A percentile compares a stretch with the other conserved stretches of the same genome.
Conservation (phyloP, 1,140 invertebrate genomes). For the Magallana ariakensis region DNA sequence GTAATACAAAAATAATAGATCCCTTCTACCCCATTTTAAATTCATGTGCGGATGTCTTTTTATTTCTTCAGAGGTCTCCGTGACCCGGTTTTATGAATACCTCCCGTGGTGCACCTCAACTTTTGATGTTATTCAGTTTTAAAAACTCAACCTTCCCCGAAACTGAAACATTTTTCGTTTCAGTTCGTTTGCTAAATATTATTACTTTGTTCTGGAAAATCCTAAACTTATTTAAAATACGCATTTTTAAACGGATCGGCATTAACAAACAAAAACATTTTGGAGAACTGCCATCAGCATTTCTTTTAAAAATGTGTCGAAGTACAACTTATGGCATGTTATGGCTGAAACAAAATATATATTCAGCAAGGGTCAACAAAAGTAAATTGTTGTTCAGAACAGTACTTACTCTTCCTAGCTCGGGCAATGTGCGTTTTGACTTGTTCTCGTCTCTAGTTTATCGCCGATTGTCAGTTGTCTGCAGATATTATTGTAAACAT, state of each 20-base stretch:
- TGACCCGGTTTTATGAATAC: not conserved
- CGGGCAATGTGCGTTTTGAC: not conserved
- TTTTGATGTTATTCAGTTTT: not conserved
- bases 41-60: no score
- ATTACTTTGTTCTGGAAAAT: not conserved
- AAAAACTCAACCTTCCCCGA: no score
- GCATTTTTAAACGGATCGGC: not conserved
- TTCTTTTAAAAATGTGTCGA: no score
- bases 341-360: no score
- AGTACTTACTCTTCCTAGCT: not conserved
- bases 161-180: not conserved
- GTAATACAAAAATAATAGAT: no score
- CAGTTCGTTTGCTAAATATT: not conserved
- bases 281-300: no score
- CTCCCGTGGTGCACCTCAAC: not conserved
- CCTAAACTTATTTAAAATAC: not conserved
- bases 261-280: no score
- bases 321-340: no score
- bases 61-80: not conserved
- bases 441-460: not conserved
- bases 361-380: not conserved
- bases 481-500: conserved; percentile 20
- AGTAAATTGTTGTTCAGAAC: not conserved
- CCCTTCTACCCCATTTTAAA: no score
- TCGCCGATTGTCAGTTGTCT: not conserved